Base-by-base conservation (phyloP, 2,113 vertebrate species). In the Ardeotis arabs region DNA sequence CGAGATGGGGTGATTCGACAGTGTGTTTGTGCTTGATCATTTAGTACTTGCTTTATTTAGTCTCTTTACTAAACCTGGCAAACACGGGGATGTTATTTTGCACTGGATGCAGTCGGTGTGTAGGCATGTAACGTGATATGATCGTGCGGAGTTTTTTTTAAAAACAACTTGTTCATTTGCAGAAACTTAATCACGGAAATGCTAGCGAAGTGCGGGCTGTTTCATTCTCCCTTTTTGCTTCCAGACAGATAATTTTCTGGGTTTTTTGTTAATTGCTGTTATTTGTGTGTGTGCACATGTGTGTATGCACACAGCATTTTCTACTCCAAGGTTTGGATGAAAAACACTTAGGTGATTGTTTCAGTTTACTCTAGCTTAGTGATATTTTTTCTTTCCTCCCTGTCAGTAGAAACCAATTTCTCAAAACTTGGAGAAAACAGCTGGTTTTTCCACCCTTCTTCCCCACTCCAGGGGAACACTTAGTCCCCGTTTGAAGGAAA, bases 81-180 rank as follows among this genome's bases (percentile, higher is more conserved):
- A 10, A 4, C 24, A 1, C 1, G 0, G 12, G 27, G 64, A 9
- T 77, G 68, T 37, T n/a, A 0, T 28, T 84, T 62, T 77, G 83
- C 68, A 3, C 44, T 72, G 6, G 4, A 0, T 35, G 58, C 67
- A 76, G 89, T 7, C 35, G 8, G 59, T 8, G 35, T 33, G 68
- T 2, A 25, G 64, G 84, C 47, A 2, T 7, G 39, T 29, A 28
- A 44, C 20, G 35, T 68, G 16, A 19, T 44, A 17, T 10, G 62
- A 39, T 67, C 1, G 0, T 17, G 4, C 3, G 3, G 49, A 25
- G 67, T 24, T 19, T 76, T 93, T 93, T 90, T 12, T 37, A 28
- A 72, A 95, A 90, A 24, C 90, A 68, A 74, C 76, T 80, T 86
- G 58, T 87, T 85, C 50, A 28, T 81, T 82, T 90, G 94, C 95